phyloP scores from a whole-genome alignment of 1,140 invertebrate species.

The Scaptodrosophila lebanonensis region DNA sequence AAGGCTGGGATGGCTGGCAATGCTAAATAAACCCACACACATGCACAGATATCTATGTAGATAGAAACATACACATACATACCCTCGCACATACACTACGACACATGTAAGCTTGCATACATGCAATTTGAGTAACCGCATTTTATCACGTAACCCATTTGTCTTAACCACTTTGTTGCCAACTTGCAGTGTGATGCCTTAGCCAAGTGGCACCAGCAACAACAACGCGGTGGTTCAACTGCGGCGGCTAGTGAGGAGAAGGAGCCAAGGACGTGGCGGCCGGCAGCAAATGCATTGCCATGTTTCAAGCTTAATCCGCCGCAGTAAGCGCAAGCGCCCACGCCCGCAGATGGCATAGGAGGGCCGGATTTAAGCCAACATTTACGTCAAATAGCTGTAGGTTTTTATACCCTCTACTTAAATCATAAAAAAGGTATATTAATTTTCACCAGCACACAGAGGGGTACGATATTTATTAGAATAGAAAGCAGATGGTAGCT shows the following conservation, averaged over 20 bases:
- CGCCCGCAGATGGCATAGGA: slow-evolving; percentile 26
- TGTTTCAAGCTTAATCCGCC: slow-evolving; percentile 73
- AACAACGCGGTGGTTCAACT: not conserved
- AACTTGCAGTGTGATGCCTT: slow-evolving; percentile 71
- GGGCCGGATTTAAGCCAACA: slow-evolving; percentile 67
- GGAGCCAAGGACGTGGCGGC: slow-evolving; percentile 1
- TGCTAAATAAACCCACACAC: slow-evolving; percentile 61
- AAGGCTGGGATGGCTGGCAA: too few species aligned
- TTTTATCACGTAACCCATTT: slow-evolving; percentile 77
- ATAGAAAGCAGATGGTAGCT: too few species aligned
- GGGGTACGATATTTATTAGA: too few species aligned
- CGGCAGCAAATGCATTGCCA: slow-evolving; percentile 66
- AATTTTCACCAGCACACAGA: not conserved
- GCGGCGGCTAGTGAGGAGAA: slow-evolving; percentile 22
- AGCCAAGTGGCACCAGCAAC: slow-evolving; percentile 60
- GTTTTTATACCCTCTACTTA: slow-evolving; percentile 41
- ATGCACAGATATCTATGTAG: slow-evolving; percentile 16
- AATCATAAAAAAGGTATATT: too few species aligned
- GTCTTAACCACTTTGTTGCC: slow-evolving; percentile 76
- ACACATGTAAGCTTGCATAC: slow-evolving; percentile 68
- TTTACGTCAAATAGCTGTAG: slow-evolving; percentile 69
- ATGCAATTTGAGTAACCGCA: slow-evolving; percentile 77
- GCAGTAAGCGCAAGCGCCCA: slow-evolving; percentile 27
- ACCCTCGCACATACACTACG: slow-evolving; percentile 30
- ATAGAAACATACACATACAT: slow-evolving; percentile 11